Base-by-base conservation (phyloP, 2,113 vertebrate species). In the Pantherophis guttatus region DNA sequence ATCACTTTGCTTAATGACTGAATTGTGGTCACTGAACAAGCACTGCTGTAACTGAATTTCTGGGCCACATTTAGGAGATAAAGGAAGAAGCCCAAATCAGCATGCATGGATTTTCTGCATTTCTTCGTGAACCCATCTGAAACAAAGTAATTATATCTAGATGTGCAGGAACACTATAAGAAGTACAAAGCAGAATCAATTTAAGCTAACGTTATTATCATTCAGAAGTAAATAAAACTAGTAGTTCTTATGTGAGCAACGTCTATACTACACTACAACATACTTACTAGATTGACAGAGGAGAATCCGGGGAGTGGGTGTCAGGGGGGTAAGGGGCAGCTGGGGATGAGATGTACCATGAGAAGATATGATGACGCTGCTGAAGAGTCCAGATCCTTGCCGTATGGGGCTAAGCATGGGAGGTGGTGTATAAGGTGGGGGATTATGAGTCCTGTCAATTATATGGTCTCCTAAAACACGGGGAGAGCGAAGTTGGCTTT, bases 321-420 rank as follows among this genome's bases (percentile, higher is more conserved):
- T 98, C 93, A 98, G 96, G 3, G 97, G 97, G 19, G 98, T 98
- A 44, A 98, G 97, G 0, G 98, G 98, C 94, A 98, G 96, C 95
- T 97, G 97, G 1, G 97, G 50, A 29, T 97, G 97, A 0, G 95
- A 92, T 62, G 96, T 96, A 21, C 96, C 94, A 55, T 97, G 97
- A 13, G 97, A 95, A 3, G 96, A 96, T 0, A 96, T 96, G 93
- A 97, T 97, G 24, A 98, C 98, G 3, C 96, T 98, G 96, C 97
- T 98, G 97, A 98, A 99, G 93, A 99, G 98, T 48, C 98, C 98
- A 0, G 98, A 98, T 0, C 98, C 98, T 6, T 98, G 98, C n/a
- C 98, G 98, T 90, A 97, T 97, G 0, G 98, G 98, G 62, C 98
- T 98, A 26, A 99, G 98, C 98, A 99, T 99, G 0, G 98, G 98